Evolutionary conservation across 1,140 invertebrate genomes (phyloP).

Genomic region (Drosophila seguyi): DNA sequence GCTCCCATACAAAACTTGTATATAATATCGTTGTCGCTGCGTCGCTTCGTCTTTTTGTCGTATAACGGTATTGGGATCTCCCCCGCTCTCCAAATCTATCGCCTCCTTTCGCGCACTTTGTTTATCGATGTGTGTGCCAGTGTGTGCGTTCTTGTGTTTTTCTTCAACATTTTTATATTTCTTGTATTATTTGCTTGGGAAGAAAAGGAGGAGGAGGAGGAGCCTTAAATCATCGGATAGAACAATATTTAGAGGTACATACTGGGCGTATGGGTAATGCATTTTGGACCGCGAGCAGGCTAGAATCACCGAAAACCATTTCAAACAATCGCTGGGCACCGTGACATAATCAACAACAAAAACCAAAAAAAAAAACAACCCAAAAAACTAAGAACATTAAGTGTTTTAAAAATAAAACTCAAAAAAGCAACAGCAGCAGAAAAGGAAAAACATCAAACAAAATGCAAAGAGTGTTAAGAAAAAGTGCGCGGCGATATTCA

Average conservation of each 20-base stretch:
- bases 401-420: conserved; percentile 81
- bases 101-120: conserved; percentile 67
- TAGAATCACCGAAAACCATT: background rate
- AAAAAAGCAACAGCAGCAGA: conserved; percentile 41
- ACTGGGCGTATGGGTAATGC: conserved; percentile 31
- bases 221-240: conserved; percentile 38
- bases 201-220: no score
- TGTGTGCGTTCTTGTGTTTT: conserved; percentile 48
- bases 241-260: conserved; percentile 32
- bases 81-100: conserved; percentile 23
- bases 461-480: conserved; percentile 42
- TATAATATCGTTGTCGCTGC: conserved; percentile 35
- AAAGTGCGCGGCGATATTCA: conserved; percentile 26
- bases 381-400: conserved; percentile 62
- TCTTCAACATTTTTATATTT: conserved; percentile 19
- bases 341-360: conserved; percentile 66
- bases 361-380: conserved; percentile 13
- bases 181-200: conserved; percentile 29
- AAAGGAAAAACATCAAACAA: conserved; percentile 64
- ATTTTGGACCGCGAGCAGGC: conserved; percentile 3
- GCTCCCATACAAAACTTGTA: conserved; percentile 30
- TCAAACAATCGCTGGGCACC: conserved; percentile 56
- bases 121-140: conserved; percentile 58
- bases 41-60: conserved; percentile 54
- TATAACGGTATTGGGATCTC: conserved; percentile 67